These are phyloP conservation scores for Eugnorisma glareosa DNA, from an alignment of 2,888 invertebrate genomes.

Conservation along the genomic window DNA sequence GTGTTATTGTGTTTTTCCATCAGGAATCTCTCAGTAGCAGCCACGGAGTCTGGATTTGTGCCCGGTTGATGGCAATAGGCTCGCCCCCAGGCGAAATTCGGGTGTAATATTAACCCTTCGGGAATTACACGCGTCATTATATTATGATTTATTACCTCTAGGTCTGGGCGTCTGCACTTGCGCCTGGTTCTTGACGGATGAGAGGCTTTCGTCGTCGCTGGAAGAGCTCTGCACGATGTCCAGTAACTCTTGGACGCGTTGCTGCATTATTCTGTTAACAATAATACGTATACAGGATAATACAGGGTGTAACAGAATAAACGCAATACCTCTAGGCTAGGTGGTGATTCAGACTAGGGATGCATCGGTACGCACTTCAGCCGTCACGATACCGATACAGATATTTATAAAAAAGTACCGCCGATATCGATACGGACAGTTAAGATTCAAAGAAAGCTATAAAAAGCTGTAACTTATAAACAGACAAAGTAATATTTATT, in stretches of 20 bases:
- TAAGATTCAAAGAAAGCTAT: no score
- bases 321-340: not conserved
- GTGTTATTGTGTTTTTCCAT: not conserved
- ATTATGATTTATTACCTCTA: slow-evolving; percentile 77
- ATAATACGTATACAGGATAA: not conserved
- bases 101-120: not conserved
- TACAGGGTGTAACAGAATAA: not conserved
- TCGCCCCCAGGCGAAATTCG: not conserved
- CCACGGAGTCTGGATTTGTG: not conserved
- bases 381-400: no score
- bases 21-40: not conserved
- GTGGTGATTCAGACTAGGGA: not conserved
- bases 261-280: slow-evolving; percentile 92
- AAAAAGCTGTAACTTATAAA: no score
- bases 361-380: no score
- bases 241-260: slow-evolving; percentile 94
- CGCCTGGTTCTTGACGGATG: slow-evolving; percentile 86
- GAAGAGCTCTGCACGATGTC: slow-evolving; percentile 92
- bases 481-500: no score
- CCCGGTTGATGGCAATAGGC: not conserved
- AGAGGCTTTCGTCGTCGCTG: slow-evolving; percentile 88
- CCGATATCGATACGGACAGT: no score
- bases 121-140: not conserved
- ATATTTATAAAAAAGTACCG: no score
- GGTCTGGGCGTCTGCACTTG: slow-evolving; percentile 82